Conservation (phyloP, 2,797 vertebrate genomes). For the Phrynocephalus vlangalii region DNA sequence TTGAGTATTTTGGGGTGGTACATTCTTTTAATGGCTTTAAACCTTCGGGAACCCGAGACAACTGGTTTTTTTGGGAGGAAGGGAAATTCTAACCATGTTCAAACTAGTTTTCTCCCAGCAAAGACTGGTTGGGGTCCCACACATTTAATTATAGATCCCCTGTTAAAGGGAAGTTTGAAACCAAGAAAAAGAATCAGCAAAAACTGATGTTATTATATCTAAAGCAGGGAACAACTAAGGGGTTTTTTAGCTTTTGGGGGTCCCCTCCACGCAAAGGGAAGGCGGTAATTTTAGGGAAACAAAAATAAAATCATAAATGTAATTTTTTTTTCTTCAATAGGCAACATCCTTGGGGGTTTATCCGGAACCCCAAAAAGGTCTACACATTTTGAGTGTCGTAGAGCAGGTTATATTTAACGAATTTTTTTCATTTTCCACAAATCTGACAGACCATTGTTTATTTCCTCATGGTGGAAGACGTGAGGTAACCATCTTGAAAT, state of each 20-base stretch:
- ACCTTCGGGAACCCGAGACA: no score
- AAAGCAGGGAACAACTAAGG: background rate
- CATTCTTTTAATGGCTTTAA: background rate
- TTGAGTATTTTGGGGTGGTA: background rate
- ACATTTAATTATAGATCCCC: background rate
- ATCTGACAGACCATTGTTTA: conserved; percentile 95
- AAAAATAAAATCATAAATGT: conserved; percentile 4
- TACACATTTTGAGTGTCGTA: conserved; percentile 93
- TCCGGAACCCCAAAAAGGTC: conserved; percentile 91
- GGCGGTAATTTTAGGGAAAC: background rate
- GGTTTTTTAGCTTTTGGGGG: background rate
- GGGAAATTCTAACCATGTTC: background rate
- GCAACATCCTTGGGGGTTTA: conserved; percentile 97
- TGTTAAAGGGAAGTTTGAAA: background rate
- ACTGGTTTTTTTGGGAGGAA: background rate
- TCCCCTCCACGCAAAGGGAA: accelerated
- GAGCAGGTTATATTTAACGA: conserved; percentile 97
- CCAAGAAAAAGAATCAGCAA: background rate
- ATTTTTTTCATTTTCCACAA: conserved; percentile 98
- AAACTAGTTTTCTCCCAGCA: background rate
- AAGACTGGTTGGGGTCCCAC: background rate
- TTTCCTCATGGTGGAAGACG: conserved; percentile 95
- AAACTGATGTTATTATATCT: background rate
- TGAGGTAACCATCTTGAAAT: conserved; percentile 85
- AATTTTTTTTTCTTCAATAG: conserved; percentile 74